phyloP scores from a whole-genome alignment of 1,140 invertebrate genomes.

The Nixonia krombeini region DNA sequence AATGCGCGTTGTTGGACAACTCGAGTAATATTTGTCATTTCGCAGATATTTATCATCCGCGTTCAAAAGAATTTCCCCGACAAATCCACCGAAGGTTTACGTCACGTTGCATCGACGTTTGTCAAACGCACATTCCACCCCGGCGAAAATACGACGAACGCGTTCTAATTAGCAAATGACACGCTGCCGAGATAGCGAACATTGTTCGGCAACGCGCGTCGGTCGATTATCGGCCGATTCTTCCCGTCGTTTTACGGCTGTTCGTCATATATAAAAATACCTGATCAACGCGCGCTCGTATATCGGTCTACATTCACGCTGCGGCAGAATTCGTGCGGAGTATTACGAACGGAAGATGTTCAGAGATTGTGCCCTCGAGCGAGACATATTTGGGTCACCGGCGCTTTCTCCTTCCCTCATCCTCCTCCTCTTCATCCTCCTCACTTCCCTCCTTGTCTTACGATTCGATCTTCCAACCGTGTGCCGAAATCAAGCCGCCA shows the following conservation, averaged over 20 bases:
- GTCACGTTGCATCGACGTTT: too few species aligned
- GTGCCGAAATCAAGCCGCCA: slow-evolving; percentile 19
- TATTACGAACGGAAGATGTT: slow-evolving; percentile 67
- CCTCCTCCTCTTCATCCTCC: not conserved
- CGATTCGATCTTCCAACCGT: slow-evolving; percentile 12
- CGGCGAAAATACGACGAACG: too few species aligned
- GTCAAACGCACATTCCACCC: too few species aligned
- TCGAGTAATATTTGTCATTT: too few species aligned
- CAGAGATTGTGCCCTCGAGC: slow-evolving; percentile 63
- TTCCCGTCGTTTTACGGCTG: slow-evolving; percentile 2
- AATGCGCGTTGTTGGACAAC: too few species aligned
- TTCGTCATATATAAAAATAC: slow-evolving; percentile 21
- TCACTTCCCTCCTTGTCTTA: not conserved
- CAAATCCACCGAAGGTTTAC: too few species aligned
- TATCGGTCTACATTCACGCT: slow-evolving; percentile 17
- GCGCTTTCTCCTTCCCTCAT: not conserved
- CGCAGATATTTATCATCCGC: too few species aligned
- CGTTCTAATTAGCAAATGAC: too few species aligned
- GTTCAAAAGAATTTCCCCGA: too few species aligned
- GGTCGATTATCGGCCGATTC: too few species aligned
- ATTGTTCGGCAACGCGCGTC: too few species aligned
- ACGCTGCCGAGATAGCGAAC: too few species aligned
- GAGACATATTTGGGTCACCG: slow-evolving; percentile 51
- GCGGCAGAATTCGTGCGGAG: slow-evolving; percentile 58
- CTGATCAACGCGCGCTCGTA: slow-evolving; percentile 29